These are phyloP conservation scores for Acleris cristana DNA, from an alignment of 2,888 invertebrate species.

Conservation along the genomic window DNA sequence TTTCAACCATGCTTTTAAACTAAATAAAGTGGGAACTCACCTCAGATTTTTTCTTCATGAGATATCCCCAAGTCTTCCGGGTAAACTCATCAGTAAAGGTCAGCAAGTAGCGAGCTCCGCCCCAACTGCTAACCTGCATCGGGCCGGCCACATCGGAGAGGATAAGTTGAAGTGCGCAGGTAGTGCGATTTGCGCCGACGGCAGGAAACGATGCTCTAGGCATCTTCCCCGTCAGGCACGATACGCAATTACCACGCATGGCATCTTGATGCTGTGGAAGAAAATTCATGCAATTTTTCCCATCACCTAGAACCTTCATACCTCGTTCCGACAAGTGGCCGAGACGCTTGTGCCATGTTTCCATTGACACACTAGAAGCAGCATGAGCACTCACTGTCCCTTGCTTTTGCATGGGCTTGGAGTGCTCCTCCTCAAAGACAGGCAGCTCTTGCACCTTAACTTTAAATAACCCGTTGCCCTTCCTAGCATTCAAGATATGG, in stretches of 20 bases:
- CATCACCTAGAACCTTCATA: neutral
- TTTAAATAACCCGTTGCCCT: neutral
- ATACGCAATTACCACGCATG: neutral
- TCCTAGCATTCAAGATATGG: neutral
- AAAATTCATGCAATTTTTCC: neutral
- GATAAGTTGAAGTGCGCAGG: neutral
- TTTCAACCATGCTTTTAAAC: slow-evolving; percentile 22
- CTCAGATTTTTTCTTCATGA: slow-evolving; percentile 25
- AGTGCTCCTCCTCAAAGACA: neutral
- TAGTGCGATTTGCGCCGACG: neutral
- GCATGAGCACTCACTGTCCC: neutral
- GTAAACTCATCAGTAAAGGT: slow-evolving; percentile 27
- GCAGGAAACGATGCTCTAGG: neutral
- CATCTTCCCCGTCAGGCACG: slow-evolving; percentile 1
- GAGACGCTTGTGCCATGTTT: slow-evolving; percentile 1
- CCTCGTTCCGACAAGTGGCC: slow-evolving; percentile 5
- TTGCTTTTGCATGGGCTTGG: neutral
- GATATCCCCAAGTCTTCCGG: slow-evolving; percentile 21
- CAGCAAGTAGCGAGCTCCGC: slow-evolving; percentile 21
- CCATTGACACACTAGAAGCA: neutral
- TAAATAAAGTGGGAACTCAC: slow-evolving; percentile 22
- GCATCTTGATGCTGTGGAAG: neutral
- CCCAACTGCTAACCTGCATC: slow-evolving; percentile 7
- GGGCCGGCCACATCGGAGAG: neutral
- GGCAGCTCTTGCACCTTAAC: neutral